phyloP scores from a whole-genome alignment of 2,113 vertebrate species.

The Seriola rivoliana region DNA sequence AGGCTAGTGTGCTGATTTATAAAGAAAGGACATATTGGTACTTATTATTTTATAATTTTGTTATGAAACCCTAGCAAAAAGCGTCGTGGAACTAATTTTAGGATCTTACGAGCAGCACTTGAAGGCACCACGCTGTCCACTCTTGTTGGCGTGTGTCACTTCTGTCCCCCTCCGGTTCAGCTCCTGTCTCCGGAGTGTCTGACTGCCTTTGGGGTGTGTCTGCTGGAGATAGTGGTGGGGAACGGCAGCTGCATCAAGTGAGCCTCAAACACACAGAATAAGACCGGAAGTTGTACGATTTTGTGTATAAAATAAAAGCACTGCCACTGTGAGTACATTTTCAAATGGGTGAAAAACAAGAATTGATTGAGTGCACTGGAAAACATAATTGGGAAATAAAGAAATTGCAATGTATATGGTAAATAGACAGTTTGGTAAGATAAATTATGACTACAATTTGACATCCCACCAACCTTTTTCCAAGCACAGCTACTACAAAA shows the following conservation, averaged over 20 bases:
- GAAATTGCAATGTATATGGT: too few species aligned
- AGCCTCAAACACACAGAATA: neutral
- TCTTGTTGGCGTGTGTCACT: conserved; percentile 33
- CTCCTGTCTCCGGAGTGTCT: conserved; percentile 63
- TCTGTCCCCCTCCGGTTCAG: conserved; percentile 48
- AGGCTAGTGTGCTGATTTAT: neutral
- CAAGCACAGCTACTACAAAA: too few species aligned
- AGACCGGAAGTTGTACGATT: conserved; percentile 11
- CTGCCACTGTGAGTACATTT: too few species aligned
- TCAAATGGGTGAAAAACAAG: too few species aligned
- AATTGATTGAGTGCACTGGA: too few species aligned
- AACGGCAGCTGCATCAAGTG: conserved; percentile 26
- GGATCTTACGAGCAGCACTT: conserved; percentile 29
- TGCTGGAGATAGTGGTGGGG: conserved; percentile 42
- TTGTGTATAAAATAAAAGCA: conserved; percentile 40
- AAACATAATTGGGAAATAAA: too few species aligned
- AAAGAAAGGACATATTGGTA: too few species aligned
- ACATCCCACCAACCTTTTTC: too few species aligned
- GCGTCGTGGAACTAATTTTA: neutral
- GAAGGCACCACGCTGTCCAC: conserved; percentile 47
- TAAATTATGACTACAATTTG: too few species aligned
- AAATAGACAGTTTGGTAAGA: too few species aligned
- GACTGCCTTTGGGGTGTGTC: conserved; percentile 78
- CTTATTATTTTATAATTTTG: neutral
- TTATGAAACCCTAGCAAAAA: neutral